phyloP scores from a whole-genome alignment of 2,797 vertebrate genomes.

The Columba guinea region DNA sequence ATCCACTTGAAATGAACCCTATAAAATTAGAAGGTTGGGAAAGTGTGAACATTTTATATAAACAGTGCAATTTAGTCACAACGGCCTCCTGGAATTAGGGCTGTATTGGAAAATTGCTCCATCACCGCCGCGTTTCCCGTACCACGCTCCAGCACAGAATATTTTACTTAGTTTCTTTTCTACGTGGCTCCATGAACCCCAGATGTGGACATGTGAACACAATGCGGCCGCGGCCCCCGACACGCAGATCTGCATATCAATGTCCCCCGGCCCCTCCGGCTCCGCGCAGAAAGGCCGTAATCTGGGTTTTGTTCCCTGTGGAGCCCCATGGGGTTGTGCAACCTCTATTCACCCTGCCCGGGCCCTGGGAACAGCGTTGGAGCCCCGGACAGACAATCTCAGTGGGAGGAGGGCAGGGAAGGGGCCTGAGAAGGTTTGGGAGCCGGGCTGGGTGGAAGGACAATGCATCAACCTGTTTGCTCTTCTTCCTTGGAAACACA shows the following conservation, averaged over 20 bases:
- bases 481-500: not conserved
- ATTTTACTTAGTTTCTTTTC: not conserved
- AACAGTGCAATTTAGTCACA: not conserved
- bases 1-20: not conserved
- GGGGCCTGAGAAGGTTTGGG: not conserved
- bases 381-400: not conserved
- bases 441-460: not conserved
- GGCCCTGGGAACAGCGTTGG: constrained; percentile 26
- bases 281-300: not conserved
- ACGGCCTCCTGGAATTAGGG: not conserved
- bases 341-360: not conserved
- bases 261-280: not conserved
- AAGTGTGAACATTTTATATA: not conserved
- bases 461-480: not conserved
- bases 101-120: not conserved
- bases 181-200: not conserved
- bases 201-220: not conserved
- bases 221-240: not conserved
- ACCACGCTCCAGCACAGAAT: not conserved
- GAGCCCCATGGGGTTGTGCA: not conserved
- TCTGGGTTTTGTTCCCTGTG: constrained; percentile 7
- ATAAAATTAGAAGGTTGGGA: not conserved
- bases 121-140: not conserved
- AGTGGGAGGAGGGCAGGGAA: not conserved
- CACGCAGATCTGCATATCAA: constrained; percentile 39